Conservation (phyloP, 2,888 invertebrate species). For the Drosophila merina region DNA sequence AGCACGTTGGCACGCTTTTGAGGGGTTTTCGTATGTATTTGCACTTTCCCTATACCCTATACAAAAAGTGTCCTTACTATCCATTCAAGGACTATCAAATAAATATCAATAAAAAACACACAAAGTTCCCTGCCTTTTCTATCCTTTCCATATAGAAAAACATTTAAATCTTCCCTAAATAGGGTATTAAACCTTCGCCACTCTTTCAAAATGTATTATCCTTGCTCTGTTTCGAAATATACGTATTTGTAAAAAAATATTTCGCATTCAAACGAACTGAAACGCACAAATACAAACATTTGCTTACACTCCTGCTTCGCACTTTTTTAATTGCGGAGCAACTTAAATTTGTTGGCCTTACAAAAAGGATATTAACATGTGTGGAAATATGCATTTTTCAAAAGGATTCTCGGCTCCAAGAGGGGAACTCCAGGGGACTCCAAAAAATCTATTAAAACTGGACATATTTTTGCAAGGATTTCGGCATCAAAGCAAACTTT, state of each 20-base stretch:
- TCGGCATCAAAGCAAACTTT: conserved; percentile 16
- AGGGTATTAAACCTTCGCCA: neutral
- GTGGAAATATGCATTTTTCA: neutral
- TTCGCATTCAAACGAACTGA: conserved; percentile 69
- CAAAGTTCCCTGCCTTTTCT: neutral
- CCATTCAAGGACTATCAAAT: too few species aligned
- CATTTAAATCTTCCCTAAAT: neutral
- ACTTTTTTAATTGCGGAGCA: conserved; percentile 54
- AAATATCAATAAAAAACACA: too few species aligned
- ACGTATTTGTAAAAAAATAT: conserved; percentile 65
- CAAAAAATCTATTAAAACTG: neutral
- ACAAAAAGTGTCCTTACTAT: neutral
- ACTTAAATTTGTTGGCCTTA: conserved; percentile 27
- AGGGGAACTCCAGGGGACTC: neutral
- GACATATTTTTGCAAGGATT: neutral
- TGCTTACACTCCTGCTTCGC: conserved; percentile 48
- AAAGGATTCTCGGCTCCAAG: neutral
- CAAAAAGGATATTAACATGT: neutral
- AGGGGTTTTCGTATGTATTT: conserved; percentile 46
- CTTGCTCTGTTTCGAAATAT: conserved; percentile 13
- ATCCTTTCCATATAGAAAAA: neutral
- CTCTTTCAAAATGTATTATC: neutral
- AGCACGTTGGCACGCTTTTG: conserved; percentile 67
- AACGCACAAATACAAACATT: conserved; percentile 73
- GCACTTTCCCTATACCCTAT: conserved; percentile 11